Conservation (phyloP, 2,113 vertebrate species). For the human region GRCh38 chr3:161481501-161482000, state of each 20-base stretch:
- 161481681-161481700: neutral
- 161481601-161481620: neutral
- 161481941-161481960: neutral
- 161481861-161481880: neutral
- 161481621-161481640: neutral
- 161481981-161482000: neutral
- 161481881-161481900: neutral
- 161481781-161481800: neutral
- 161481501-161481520: neutral
- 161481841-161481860: neutral
- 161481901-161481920: neutral
- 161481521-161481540: neutral
- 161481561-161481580: neutral
- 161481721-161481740: neutral
- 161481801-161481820: neutral
- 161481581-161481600: conserved; percentile 17
- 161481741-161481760: neutral
- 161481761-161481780: neutral
- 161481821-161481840: neutral
- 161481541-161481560: conserved; percentile 31
- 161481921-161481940: neutral
- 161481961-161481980: neutral
- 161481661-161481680: neutral
- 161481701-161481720: neutral
- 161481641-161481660: neutral